A percentile compares a stretch with the other conserved stretches of the same genome.
Conservation (phyloP, 2,888 invertebrate species). For the Drosophila gaucha region DNA sequence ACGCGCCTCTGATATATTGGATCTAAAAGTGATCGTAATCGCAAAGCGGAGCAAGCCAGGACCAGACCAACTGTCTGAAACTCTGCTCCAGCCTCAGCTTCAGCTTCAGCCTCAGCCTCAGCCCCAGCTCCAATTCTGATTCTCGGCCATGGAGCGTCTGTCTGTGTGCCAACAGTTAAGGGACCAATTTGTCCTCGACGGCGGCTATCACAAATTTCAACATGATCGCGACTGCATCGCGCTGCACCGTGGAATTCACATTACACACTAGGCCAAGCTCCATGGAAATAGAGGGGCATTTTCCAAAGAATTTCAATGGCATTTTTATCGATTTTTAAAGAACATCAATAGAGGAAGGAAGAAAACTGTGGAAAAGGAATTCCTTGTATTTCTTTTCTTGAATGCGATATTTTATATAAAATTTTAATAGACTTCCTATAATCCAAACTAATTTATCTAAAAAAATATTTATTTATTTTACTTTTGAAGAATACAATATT, state of each 20-base stretch:
- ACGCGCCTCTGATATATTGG: conserved; percentile 82
- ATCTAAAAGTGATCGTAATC: conserved; percentile 83
- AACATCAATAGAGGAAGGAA: conserved; percentile 10
- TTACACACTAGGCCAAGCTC: conserved; percentile 36
- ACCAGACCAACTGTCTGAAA: conserved; percentile 55
- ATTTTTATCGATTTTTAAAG: conserved; percentile 59
- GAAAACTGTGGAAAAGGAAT: neutral
- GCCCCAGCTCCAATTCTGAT: conserved; percentile 22
- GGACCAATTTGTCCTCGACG: conserved; percentile 79
- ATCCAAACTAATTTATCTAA: too few species aligned
- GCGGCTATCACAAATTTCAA: conserved; percentile 76
- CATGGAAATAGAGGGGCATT: conserved; percentile 30
- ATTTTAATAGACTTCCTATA: too few species aligned
- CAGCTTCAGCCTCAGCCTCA: conserved; percentile 4
- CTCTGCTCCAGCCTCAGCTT: conserved; percentile 10
- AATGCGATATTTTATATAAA: too few species aligned
- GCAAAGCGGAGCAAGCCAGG: conserved; percentile 72
- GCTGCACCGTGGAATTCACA: conserved; percentile 37
- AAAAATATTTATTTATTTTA: too few species aligned
- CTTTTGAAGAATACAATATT: too few species aligned
- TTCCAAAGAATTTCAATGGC: conserved; percentile 46
- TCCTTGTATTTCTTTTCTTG: too few species aligned
- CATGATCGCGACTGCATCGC: conserved; percentile 59
- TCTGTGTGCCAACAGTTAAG: conserved; percentile 54
- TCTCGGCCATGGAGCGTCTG: conserved; percentile 8